Evolutionary conservation across 2,797 vertebrate species (phyloP).

Genomic region (Linurgus olivaceus): DNA sequence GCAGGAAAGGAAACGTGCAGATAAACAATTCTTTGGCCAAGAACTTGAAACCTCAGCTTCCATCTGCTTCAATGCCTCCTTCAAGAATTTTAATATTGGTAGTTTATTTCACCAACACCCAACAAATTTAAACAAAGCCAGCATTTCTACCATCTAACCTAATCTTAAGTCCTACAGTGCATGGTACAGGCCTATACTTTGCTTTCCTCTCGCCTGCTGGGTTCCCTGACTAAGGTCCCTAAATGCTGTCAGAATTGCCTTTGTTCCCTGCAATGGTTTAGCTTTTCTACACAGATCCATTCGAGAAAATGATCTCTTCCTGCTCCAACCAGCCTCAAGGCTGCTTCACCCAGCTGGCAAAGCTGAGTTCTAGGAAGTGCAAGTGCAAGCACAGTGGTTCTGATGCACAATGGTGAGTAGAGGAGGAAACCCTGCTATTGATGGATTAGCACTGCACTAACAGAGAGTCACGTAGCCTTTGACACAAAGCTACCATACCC

Average conservation of each 20-base stretch:
- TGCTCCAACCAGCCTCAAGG: neutral
- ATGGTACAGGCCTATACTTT: neutral
- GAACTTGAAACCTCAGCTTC: neutral
- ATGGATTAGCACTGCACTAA: neutral
- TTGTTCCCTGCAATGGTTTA: neutral
- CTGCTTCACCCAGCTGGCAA: neutral
- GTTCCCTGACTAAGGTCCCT: neutral
- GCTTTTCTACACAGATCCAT: neutral
- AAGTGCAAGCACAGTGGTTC: neutral
- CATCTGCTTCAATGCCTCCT: neutral
- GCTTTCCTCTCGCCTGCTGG: neutral
- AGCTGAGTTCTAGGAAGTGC: neutral
- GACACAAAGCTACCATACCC: neutral
- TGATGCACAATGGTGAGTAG: rapidly evolving
- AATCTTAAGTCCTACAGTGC: neutral
- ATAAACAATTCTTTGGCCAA: neutral
- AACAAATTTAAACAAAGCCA: neutral
- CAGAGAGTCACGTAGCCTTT: neutral
- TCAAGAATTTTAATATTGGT: neutral
- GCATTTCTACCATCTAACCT: neutral
- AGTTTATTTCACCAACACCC: neutral
- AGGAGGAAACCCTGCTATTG: neutral
- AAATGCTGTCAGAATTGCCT: neutral
- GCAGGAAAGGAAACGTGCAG: neutral
- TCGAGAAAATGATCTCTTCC: neutral